A percentile compares a stretch with the other conserved stretches of the same genome.
Conservation (phyloP, 2,113 vertebrate genomes). For the Cercopithecus mona region DNA sequence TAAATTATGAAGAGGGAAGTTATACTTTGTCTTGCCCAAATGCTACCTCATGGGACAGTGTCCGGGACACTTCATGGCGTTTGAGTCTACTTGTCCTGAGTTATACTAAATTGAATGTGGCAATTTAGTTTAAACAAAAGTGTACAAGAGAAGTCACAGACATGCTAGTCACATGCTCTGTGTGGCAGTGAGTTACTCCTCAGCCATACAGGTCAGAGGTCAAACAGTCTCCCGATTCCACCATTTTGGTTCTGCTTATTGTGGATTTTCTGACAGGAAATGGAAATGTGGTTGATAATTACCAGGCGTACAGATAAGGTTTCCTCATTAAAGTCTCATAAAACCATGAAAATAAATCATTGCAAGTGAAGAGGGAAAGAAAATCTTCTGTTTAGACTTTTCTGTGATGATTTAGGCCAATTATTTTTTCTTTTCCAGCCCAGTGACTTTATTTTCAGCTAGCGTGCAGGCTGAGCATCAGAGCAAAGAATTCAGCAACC, state of each 20-base stretch:
- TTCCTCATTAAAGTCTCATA: conserved; percentile 72
- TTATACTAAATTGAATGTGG: not conserved
- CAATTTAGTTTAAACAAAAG: not conserved
- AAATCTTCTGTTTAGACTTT: conserved; percentile 77
- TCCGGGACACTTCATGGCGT: fast-evolving
- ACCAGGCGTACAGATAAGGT: conserved; percentile 48
- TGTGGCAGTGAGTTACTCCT: not conserved
- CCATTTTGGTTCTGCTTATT: conserved; percentile 41
- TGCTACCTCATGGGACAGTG: fast-evolving
- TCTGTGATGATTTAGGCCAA: conserved; percentile 55
- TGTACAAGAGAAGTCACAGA: not conserved
- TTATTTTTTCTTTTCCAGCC: conserved; percentile 52
- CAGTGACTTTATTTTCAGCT: conserved; percentile 36
- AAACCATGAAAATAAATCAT: conserved; percentile 75
- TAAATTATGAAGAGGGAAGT: not conserved
- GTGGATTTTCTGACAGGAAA: conserved; percentile 59
- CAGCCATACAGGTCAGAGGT: not conserved
- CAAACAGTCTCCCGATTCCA: not conserved
- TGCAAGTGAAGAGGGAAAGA: conserved; percentile 66
- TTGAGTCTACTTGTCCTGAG: not conserved
- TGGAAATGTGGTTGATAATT: conserved; percentile 62
- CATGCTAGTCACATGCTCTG: not conserved
- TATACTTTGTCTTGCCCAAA: not conserved
- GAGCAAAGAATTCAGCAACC: conserved; percentile 61
- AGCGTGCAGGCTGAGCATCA: conserved; percentile 30